Conservation (phyloP, 2,797 vertebrate species). For the Pipistrellus pipistrellus region DNA sequence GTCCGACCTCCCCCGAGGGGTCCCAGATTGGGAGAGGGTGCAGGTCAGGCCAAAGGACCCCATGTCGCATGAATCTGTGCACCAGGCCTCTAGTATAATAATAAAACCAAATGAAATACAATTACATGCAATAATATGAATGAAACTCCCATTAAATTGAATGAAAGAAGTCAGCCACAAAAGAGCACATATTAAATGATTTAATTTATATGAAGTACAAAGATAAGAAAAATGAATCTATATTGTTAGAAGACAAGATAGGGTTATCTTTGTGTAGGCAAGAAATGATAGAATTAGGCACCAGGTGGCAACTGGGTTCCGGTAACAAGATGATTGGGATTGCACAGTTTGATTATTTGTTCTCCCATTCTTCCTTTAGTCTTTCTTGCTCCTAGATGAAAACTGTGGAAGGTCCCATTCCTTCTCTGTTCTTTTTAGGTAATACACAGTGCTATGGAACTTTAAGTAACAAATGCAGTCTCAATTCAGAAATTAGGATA, state of each 20-base stretch:
- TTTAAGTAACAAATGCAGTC: neutral
- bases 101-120: slow-evolving; percentile 38
- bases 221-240: neutral
- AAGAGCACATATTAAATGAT: neutral
- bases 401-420: neutral
- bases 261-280: neutral
- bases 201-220: neutral
- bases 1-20: no score
- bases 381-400: slow-evolving; percentile 16
- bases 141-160: neutral
- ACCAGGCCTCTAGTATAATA: neutral
- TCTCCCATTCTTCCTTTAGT: slow-evolving; percentile 15
- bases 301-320: neutral
- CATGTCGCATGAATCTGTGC: no score
- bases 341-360: neutral
- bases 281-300: neutral
- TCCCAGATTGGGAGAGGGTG: no score
- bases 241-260: neutral
- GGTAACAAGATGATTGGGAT: neutral
- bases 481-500: slow-evolving; percentile 50
- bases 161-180: neutral
- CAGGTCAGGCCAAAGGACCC: no score
- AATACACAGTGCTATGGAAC: neutral
- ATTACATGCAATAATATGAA: neutral
- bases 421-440: neutral